Conservation (phyloP, 1,140 invertebrate genomes). For the Maniola jurtina region DNA sequence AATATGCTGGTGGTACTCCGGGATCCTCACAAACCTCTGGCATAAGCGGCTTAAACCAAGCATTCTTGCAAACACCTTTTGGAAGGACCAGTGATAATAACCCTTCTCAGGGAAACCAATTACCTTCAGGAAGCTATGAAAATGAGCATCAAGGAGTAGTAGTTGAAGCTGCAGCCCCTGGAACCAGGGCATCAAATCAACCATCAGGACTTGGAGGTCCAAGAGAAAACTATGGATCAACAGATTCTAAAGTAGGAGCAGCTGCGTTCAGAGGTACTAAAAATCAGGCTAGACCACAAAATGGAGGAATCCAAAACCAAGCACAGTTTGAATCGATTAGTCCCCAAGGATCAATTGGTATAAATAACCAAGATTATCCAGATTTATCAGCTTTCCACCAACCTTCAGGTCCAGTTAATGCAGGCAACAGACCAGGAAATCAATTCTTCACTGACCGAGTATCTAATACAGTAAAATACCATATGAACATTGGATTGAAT, state of each 20-base stretch:
- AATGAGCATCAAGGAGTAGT: conserved; percentile 67
- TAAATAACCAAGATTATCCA: neutral
- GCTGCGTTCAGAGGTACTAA: conserved; percentile 54
- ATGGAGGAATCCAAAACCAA: neutral
- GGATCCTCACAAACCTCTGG: conserved; percentile 51
- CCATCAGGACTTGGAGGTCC: conserved; percentile 56
- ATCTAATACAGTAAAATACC: conserved; percentile 47
- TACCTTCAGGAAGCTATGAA: conserved; percentile 53
- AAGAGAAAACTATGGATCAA: conserved; percentile 57
- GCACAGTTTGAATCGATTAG: neutral
- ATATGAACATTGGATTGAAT: conserved; percentile 46
- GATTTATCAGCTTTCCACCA: conserved; percentile 20
- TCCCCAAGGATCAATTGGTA: neutral
- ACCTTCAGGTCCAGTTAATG: neutral
- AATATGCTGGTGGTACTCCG: conserved; percentile 69
- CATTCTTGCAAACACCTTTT: conserved; percentile 18
- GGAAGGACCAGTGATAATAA: conserved; percentile 40
- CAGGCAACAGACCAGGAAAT: conserved; percentile 20
- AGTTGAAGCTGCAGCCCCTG: conserved; percentile 56
- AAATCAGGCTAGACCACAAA: conserved; percentile 5
- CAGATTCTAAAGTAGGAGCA: conserved; percentile 67
- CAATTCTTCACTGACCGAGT: conserved; percentile 37
- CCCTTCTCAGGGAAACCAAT: conserved; percentile 14
- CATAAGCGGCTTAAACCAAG: neutral
- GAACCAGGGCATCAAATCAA: conserved; percentile 48